These are phyloP conservation scores for Netelia virgata DNA, from an alignment of 2,888 invertebrate genomes.

Conservation along the genomic window DNA sequence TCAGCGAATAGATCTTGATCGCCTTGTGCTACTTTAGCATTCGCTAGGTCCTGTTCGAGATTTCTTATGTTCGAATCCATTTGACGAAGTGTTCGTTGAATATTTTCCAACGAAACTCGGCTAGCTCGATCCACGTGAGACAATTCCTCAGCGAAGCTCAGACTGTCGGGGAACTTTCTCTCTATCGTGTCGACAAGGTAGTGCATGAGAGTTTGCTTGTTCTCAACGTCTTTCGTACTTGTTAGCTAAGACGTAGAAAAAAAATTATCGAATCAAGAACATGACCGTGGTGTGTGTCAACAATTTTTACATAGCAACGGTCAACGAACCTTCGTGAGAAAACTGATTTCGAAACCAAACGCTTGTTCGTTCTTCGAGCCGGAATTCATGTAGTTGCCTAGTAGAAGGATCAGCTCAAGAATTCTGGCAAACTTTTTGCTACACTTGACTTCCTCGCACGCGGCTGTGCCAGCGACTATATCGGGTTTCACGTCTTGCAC, in stretches of 20 bases:
- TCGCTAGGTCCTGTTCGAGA: slow-evolving; percentile 95
- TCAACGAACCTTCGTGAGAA: slow-evolving; percentile 93
- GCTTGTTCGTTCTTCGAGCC: slow-evolving; percentile 97
- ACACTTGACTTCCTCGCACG: slow-evolving; percentile 96
- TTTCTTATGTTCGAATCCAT: slow-evolving; percentile 96
- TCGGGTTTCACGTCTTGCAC: slow-evolving; percentile 96
- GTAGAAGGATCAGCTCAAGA: slow-evolving; percentile 93
- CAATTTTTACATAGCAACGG: slow-evolving; percentile 25
- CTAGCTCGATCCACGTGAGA: slow-evolving; percentile 96
- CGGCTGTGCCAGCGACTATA: slow-evolving; percentile 97
- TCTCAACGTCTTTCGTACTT: slow-evolving; percentile 96
- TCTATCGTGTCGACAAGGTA: slow-evolving; percentile 96
- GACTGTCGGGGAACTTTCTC: slow-evolving; percentile 93
- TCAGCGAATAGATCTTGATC: slow-evolving; percentile 94
- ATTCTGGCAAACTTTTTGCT: slow-evolving; percentile 96
- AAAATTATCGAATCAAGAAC: slow-evolving; percentile 16
- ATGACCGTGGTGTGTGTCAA: slow-evolving; percentile 33
- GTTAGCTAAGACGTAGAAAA: slow-evolving; percentile 87
- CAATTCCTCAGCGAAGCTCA: slow-evolving; percentile 94
- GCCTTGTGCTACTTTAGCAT: slow-evolving; percentile 91
- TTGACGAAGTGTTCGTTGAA: slow-evolving; percentile 92
- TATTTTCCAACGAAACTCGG: slow-evolving; percentile 92
- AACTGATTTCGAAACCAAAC: slow-evolving; percentile 98
- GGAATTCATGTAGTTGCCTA: slow-evolving; percentile 99
- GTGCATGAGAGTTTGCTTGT: slow-evolving; percentile 96